A percentile compares a stretch with the other conserved stretches of the same genome.
Conservation (phyloP, 2,888 invertebrate genomes). For the Drosophila meridionalis region DNA sequence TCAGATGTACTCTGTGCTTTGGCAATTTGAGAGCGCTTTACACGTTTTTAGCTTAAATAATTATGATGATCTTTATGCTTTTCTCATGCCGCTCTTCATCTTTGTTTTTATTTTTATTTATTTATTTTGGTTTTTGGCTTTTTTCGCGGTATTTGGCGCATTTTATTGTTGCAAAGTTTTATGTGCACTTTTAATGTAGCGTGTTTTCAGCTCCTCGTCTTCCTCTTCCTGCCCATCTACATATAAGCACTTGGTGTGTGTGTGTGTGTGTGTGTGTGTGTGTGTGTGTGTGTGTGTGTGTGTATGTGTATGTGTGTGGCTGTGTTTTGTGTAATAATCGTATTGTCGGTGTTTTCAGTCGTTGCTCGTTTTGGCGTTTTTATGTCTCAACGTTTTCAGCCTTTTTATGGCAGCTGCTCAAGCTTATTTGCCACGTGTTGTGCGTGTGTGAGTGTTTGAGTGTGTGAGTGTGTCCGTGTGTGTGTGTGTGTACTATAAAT, state of each 20-base stretch:
- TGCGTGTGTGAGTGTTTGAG: background rate
- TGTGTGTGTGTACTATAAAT: conserved; percentile 36
- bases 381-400: conserved; percentile 49
- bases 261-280: background rate
- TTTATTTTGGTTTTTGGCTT: background rate
- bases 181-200: conserved; percentile 57
- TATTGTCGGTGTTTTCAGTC: conserved; percentile 44
- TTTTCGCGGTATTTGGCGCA: conserved; percentile 48
- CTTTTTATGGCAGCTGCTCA: conserved; percentile 53
- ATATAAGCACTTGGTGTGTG: background rate
- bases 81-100: conserved; percentile 5
- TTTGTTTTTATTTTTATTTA: background rate
- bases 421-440: conserved; percentile 44
- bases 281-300: background rate
- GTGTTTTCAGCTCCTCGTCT: conserved; percentile 6
- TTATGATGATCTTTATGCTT: conserved; percentile 42
- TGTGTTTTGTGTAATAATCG: conserved; percentile 49
- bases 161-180: conserved; percentile 64
- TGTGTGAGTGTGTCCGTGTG: conserved; percentile 4
- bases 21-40: conserved; percentile 38
- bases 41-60: conserved; percentile 41
- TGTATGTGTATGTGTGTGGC: background rate
- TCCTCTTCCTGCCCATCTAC: conserved; percentile 1
- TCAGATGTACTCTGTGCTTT: background rate
- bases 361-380: conserved; percentile 38